Conservation (phyloP, 2,888 invertebrate genomes). For the Drosophila nigricruria region DNA sequence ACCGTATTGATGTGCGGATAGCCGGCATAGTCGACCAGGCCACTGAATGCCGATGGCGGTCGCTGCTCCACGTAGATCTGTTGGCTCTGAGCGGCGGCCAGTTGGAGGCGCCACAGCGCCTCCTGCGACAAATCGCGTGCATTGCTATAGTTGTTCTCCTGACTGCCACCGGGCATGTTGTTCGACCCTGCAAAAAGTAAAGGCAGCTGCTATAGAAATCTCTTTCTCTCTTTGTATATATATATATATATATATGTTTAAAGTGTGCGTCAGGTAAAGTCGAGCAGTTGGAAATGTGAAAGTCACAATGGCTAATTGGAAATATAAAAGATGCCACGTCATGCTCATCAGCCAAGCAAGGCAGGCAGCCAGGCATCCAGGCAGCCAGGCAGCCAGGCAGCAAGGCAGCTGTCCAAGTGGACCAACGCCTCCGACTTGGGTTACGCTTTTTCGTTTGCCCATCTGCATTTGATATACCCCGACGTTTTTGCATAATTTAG, state of each 20-base stretch:
- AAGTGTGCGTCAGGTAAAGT: conserved; percentile 6
- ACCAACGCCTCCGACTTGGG: conserved; percentile 31
- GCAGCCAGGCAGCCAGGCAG: conserved; percentile 9
- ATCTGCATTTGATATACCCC: conserved; percentile 40
- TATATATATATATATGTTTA: neutral
- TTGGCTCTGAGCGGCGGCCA: conserved; percentile 73
- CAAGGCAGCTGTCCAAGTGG: conserved; percentile 42
- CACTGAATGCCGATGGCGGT: conserved; percentile 79
- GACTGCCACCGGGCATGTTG: conserved; percentile 58
- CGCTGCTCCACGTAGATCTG: conserved; percentile 81
- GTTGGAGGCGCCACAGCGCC: conserved; percentile 80
- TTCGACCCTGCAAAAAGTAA: conserved; percentile 67
- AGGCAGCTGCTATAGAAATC: neutral
- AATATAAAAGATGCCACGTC: conserved; percentile 45
- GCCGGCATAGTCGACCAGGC: conserved; percentile 79
- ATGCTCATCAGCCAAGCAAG: conserved; percentile 45
- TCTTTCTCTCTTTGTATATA: neutral
- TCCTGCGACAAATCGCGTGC: conserved; percentile 80
- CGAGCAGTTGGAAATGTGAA: conserved; percentile 52
- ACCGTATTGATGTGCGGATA: conserved; percentile 80
- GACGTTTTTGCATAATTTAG: conserved; percentile 36
- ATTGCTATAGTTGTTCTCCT: conserved; percentile 82
- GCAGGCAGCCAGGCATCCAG: conserved; percentile 33
- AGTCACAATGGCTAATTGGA: conserved; percentile 71
- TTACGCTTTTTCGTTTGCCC: conserved; percentile 9